These are phyloP conservation scores for Theocolax elegans DNA, from an alignment of 1,140 invertebrate species.

Conservation along the genomic window DNA sequence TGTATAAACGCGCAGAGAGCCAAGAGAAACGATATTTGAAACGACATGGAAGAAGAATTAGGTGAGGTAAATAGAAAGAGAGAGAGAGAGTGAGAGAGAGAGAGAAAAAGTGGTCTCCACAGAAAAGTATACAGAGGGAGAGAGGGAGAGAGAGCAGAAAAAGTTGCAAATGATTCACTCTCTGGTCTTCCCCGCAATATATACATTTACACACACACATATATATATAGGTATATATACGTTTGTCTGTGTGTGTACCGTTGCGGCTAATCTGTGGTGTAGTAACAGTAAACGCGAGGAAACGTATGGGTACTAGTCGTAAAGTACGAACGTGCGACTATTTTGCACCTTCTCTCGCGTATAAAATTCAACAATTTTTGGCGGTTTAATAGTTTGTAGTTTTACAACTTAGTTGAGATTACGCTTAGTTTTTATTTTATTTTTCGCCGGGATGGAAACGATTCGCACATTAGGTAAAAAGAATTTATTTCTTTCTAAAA, in stretches of 20 bases:
- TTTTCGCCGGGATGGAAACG: no score
- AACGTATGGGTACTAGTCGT: neutral
- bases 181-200: neutral
- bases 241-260: neutral
- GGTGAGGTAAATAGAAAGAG: neutral
- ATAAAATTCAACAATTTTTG: neutral
- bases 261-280: conserved; percentile 1
- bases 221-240: no score
- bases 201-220: no score
- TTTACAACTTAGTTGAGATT: no score
- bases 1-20: no score
- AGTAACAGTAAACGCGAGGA: conserved; percentile 14
- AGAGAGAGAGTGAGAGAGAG: neutral
- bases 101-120: neutral
- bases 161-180: neutral
- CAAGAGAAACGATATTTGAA: no score
- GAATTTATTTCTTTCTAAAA: no score
- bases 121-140: neutral
- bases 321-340: neutral
- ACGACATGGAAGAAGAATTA: neutral
- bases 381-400: no score
- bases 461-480: no score
- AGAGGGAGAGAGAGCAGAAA: neutral
- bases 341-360: neutral
- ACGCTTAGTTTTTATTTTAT: no score